Evolutionary conservation across 2,113 vertebrate species (phyloP), one percentile per base, ranked within the genome.

Genomic region (Microcebus tavaratra): DNA sequence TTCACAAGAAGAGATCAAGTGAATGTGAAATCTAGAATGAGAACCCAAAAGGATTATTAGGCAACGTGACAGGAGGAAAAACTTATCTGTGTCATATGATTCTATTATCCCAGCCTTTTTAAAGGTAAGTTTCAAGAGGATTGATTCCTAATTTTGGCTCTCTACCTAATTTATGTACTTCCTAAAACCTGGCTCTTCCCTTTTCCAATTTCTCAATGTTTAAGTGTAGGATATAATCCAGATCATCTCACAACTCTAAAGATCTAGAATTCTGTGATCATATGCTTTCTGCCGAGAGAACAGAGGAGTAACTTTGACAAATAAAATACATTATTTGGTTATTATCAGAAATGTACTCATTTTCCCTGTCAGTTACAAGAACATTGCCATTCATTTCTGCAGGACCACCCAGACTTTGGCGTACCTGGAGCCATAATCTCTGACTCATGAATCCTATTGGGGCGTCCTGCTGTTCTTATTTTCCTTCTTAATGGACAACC

Each of bases 391-490:
- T 93, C 34, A 63, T 97, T 97, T 97, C 86, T 97, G 48, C 78
- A n/a, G 27, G 79, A 67, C 95, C 78, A 96, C 15, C 53, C 8
- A 94, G 92, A 97, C 79, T 8, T 88, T 21, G 48, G 63, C 81
- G 75, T 96, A 78, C 63, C 94, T 94, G 63, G 81, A 87, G 95
- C 83, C 81, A 95, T 94, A 67, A 73, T 83, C 61, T 97, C 61
- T 98, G 91, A 98, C 89, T 96, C 90, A 87, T 96, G 95, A 92
- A 17, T 59, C 95, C 72, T 94, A 75, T 87, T 91, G 96, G 65
- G 95, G 20, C 84, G 79, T 65, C 76, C 88, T 93, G 27, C 84
- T 68, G 97, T 98, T 97, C 76, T 97, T 75, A 96, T 97, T 97
- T 97, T 82, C 53, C 1, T 90, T 97, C n/a, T 97, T 98, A 98